Percentiles rank a stretch among this genome's conserved stretches.
Conservation (phyloP, 2,797 vertebrate species). For the Periparus ater region DNA sequence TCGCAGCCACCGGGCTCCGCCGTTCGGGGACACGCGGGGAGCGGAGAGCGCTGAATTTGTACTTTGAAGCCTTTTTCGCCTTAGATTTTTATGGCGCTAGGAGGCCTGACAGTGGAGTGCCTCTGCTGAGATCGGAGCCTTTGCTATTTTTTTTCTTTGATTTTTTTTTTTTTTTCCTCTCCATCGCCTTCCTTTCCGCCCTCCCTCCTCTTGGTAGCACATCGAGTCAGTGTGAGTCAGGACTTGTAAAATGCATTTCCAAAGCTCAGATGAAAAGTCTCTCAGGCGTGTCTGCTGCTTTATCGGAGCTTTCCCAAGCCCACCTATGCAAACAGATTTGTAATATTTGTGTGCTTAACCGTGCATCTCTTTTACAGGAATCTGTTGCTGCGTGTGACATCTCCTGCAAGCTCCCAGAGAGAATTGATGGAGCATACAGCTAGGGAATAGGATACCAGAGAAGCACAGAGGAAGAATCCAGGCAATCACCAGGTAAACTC, state of each 20-base stretch:
- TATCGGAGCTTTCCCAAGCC: slow-evolving; percentile 54
- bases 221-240: slow-evolving; percentile 65
- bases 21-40: not conserved
- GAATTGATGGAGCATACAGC: slow-evolving; percentile 52
- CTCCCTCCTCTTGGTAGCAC: slow-evolving; percentile 49
- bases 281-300: slow-evolving; percentile 68
- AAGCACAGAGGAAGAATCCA: slow-evolving; percentile 63
- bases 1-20: not conserved
- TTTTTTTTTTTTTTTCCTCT: not conserved
- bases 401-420: slow-evolving; percentile 66
- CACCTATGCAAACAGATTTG: slow-evolving; percentile 73
- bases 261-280: slow-evolving; percentile 69
- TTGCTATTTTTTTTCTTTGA: slow-evolving; percentile 35
- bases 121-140: slow-evolving; percentile 61
- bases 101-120: slow-evolving; percentile 62
- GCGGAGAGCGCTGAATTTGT: slow-evolving; percentile 33
- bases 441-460: slow-evolving; percentile 59
- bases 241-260: slow-evolving; percentile 66
- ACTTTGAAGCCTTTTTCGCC: slow-evolving; percentile 38
- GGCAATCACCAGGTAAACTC: slow-evolving; percentile 74
- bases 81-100: not conserved
- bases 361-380: slow-evolving; percentile 80
- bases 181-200: not conserved
- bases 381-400: slow-evolving; percentile 70
- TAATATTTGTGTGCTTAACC: slow-evolving; percentile 78